Percentiles rank a stretch among this genome's conserved stretches.
Conservation (phyloP, 2,888 invertebrate genomes). For the Rhogogaster chlorosoma region DNA sequence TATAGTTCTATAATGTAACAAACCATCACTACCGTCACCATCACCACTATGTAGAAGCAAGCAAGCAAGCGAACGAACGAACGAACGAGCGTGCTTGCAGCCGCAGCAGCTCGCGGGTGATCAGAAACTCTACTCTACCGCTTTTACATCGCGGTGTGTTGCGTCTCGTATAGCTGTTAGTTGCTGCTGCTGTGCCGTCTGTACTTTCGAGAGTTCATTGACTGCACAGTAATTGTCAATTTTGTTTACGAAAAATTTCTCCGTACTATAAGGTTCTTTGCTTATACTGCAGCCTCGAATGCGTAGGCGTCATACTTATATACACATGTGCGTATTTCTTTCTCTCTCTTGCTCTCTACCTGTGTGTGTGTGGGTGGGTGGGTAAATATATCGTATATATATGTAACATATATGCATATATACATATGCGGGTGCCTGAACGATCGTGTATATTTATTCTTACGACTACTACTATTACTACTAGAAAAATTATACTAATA, state of each 20-base stretch:
- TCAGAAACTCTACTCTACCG: slow-evolving; percentile 10
- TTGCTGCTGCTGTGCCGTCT: not conserved
- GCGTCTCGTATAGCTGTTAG: not conserved
- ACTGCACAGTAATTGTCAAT: slow-evolving; percentile 40
- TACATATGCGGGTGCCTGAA: not conserved
- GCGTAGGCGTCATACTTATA: slow-evolving; percentile 8
- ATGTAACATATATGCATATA: too few relatives aligned
- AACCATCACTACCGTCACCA: not conserved
- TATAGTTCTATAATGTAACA: not conserved
- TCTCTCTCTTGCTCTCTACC: not conserved
- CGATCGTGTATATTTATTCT: not conserved
- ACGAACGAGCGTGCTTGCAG: not conserved
- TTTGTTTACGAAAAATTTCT: slow-evolving; percentile 42
- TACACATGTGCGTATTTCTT: not conserved
- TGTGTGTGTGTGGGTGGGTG: not conserved
- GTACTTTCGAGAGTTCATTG: slow-evolving; percentile 40
- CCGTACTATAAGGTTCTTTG: not conserved
- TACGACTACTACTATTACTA: not conserved
- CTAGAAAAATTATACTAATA: not conserved
- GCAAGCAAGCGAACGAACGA: not conserved
- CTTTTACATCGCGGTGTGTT: not conserved
- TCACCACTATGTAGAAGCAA: too few relatives aligned
- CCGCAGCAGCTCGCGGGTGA: not conserved
- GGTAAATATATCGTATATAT: not conserved
- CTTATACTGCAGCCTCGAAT: not conserved